These are phyloP conservation scores for Volucella inanis DNA, from an alignment of 2,888 invertebrate genomes.

Conservation along the genomic window DNA sequence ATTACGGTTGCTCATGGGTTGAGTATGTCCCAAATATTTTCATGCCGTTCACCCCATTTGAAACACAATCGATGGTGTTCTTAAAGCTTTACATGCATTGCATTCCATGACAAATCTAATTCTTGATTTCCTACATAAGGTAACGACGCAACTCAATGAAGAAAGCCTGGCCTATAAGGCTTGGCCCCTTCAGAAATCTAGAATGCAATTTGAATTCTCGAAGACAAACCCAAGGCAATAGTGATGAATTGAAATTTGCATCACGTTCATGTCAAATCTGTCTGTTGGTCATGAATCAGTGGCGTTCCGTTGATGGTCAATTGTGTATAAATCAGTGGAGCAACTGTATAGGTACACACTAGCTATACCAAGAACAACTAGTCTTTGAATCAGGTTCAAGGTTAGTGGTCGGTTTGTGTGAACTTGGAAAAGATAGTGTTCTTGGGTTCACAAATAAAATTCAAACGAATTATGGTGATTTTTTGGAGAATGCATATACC, in stretches of 20 bases:
- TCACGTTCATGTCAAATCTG: conserved; percentile 55
- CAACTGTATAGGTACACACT: background rate
- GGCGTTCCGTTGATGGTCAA: conserved; percentile 2
- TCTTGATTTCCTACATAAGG: background rate
- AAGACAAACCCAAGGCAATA: background rate
- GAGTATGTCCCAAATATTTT: conserved; percentile 9
- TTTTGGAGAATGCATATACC: no score
- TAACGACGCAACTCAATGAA: background rate
- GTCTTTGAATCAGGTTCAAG: background rate
- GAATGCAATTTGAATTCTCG: conserved; percentile 43
- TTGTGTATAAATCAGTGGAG: conserved; percentile 15
- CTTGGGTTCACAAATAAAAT: background rate
- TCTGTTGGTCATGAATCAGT: conserved; percentile 32
- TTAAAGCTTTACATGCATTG: conserved; percentile 19
- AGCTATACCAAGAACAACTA: conserved; percentile 26
- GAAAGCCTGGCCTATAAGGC: conserved; percentile 20
- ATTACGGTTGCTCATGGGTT: background rate
- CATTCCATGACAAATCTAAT: conserved; percentile 1
- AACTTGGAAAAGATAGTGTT: background rate
- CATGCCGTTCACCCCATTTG: conserved; percentile 25
- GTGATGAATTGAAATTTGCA: conserved; percentile 22
- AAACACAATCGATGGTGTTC: background rate
- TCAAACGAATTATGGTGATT: no score
- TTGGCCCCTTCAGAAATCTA: conserved; percentile 57
- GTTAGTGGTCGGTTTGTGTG: background rate